Evolutionary conservation across 2,113 vertebrate genomes (phyloP).

Genomic region (Hiodon alosoides): DNA sequence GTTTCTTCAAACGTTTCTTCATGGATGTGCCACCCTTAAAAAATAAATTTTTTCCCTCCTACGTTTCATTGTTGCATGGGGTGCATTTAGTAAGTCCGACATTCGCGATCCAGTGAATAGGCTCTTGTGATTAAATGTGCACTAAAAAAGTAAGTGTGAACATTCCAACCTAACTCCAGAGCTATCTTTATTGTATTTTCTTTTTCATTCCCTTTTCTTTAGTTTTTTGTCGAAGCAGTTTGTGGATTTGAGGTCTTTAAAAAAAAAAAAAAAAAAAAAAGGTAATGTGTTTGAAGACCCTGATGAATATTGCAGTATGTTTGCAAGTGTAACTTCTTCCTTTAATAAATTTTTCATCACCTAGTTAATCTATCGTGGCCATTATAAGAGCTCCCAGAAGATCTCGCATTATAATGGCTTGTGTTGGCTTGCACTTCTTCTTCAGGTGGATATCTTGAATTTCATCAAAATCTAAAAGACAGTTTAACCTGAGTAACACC

Average conservation of each 20-base stretch:
- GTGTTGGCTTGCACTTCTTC: not conserved
- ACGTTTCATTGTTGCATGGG: no score
- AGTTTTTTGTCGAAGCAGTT: not conserved
- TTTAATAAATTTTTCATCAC: slow-evolving; percentile 7
- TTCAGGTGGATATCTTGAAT: slow-evolving; percentile 7
- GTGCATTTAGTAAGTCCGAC: no score
- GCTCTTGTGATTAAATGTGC: no score
- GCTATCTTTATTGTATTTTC: no score
- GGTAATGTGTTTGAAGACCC: slow-evolving; percentile 5
- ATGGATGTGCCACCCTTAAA: no score
- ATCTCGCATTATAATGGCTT: not conserved
- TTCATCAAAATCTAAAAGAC: no score
- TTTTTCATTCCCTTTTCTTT: not conserved
- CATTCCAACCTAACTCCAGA: no score
- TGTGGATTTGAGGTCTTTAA: slow-evolving; percentile 5
- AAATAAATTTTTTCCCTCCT: no score
- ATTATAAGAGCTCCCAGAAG: slow-evolving; percentile 3
- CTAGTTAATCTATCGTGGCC: slow-evolving; percentile 5
- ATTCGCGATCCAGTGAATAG: no score
- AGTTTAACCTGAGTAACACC: no score
- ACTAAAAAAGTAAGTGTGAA: no score
- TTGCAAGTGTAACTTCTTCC: slow-evolving; percentile 15
- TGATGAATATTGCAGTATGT: slow-evolving; percentile 11
- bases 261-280: not conserved
- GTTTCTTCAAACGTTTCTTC: no score